phyloP scores from a whole-genome alignment of 2,113 vertebrate genomes.

The Callaeas wilsoni region DNA sequence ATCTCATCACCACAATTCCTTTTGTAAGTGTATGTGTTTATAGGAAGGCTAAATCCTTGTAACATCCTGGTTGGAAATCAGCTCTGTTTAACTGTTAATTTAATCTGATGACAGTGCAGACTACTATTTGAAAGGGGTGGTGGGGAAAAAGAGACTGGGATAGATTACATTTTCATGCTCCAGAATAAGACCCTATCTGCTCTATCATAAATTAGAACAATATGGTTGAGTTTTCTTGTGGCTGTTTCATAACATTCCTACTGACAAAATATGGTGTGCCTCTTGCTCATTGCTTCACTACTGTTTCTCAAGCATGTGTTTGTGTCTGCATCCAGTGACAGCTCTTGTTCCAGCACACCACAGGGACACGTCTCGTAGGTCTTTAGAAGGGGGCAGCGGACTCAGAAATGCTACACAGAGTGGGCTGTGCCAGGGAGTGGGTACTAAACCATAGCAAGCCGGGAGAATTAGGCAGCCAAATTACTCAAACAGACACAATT shows the following conservation, averaged over 20 bases:
- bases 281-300: slow-evolving; percentile 6
- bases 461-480: background rate
- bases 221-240: slow-evolving; percentile 25
- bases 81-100: background rate
- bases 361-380: fast-evolving
- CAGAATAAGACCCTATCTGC: slow-evolving; percentile 9
- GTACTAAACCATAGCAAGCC: background rate
- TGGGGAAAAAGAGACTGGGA: background rate
- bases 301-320: slow-evolving; percentile 3
- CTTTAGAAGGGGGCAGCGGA: background rate
- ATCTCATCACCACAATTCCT: background rate
- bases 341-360: background rate
- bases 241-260: slow-evolving; percentile 15
- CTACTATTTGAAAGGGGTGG: background rate
- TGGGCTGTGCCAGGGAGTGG: background rate
- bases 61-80: slow-evolving; percentile 15
- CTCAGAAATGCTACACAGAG: background rate
- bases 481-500: background rate
- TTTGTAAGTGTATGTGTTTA: background rate
- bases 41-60: background rate
- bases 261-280: slow-evolving; percentile 1
- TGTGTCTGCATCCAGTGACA: background rate
- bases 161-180: background rate
- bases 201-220: slow-evolving; percentile 18
- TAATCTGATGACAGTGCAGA: background rate